Evolutionary conservation across 2,113 vertebrate genomes (phyloP).

Genomic region (Cairina moschata): DNA sequence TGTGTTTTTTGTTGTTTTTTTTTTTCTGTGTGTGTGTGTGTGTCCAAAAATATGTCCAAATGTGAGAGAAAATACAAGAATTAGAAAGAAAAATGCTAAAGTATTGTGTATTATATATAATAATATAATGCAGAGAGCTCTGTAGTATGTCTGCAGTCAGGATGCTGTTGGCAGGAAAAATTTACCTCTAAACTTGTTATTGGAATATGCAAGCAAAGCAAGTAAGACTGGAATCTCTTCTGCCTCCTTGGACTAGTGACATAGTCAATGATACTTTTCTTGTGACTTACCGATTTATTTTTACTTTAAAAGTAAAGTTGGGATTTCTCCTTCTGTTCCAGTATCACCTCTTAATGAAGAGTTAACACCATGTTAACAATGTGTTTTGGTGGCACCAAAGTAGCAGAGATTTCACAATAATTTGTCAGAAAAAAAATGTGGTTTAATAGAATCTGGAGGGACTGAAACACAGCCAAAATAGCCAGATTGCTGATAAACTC

Average conservation of each 20-base stretch:
- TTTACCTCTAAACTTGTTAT: neutral
- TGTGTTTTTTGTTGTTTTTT: neutral
- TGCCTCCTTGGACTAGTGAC: neutral
- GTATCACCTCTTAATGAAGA: neutral
- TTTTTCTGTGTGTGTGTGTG: neutral
- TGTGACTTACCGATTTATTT: slow-evolving; percentile 8
- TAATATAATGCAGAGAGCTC: neutral
- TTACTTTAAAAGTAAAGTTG: neutral
- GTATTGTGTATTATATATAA: neutral
- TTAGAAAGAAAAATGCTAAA: neutral
- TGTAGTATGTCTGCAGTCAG: neutral
- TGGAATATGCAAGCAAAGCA: neutral
- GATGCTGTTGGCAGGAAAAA: neutral
- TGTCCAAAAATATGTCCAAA: neutral
- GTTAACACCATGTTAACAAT: neutral
- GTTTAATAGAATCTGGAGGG: neutral
- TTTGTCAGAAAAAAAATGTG: neutral
- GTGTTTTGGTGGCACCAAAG: neutral
- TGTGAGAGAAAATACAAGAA: neutral
- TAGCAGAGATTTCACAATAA: neutral
- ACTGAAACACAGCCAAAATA: slow-evolving; percentile 1
- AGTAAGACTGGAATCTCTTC: neutral
- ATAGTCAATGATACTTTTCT: neutral
- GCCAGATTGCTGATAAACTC: neutral
- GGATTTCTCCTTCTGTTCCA: neutral